Evolutionary conservation across 2,113 vertebrate species (phyloP), one percentile per base, ranked within the genome.

Genomic region (Donacobius atricapilla): DNA sequence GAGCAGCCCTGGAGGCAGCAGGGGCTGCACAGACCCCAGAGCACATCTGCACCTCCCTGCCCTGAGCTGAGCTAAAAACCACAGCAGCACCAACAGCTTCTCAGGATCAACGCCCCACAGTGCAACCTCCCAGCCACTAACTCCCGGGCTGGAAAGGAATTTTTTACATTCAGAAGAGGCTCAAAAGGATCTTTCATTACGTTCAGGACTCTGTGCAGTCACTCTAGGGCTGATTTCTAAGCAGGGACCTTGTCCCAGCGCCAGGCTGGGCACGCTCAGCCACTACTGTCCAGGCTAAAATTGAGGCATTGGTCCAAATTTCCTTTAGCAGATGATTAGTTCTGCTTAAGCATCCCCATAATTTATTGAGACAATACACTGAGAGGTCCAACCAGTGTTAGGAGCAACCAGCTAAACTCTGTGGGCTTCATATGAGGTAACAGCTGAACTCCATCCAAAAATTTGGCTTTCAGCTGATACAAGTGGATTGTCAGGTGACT

Each of bases 401-500:
- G 57, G 33, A 63, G 56, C n/a, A 21, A 60, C 17, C 17, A 15
- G 40, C 51, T 50, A 22, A 93, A 87, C 42, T 80, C 76, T 50
- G 37, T 42, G 39, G 83, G 50, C 24, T 87, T 77, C 33, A 16
- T 10, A 19, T 42, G 79, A 66, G 47, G 35, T 37, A 70, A 81
- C 10, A 73, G 72, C 30, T 80, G 80, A 83, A 86, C 68, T 33
- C 24, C 69, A 70, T 89, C 91, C 68, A 81, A 96, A 94, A 87
- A 54, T 57, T 1, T 73, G 83, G 28, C 89, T 89, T 92, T 65
- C 68, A 53, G 89, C 39, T 72, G 87, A 47, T 86, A 42, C 68
- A 86, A 89, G 83, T 40, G 78, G 76, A 61, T 45, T 42, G 91
- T 54, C 94, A 92, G 94, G 57, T 90, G 90, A 72, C 50, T 58